Base-by-base conservation (phyloP, 2,888 invertebrate species). In the Lithosia quadra region DNA sequence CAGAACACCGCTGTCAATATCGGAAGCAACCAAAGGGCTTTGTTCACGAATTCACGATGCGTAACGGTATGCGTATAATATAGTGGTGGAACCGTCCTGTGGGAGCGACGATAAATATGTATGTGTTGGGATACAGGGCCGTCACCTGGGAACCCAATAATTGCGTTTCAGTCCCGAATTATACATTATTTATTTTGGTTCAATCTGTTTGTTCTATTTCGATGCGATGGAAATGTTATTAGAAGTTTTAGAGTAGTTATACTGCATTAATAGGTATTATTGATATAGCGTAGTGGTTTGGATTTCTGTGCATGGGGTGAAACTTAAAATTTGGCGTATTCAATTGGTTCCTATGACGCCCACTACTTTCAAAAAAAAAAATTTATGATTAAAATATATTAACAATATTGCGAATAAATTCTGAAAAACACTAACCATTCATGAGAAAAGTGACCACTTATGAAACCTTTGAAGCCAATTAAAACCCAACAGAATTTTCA, bases 131-230 rank as follows among this genome's bases (percentile, higher is more conserved):
- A 58, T 62, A 63, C 57, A 39, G 49, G 75, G 71, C 70, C 85
- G 86, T 83, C 90, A 91, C 90, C 89, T 90, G 89, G 85, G 88
- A 61, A 83, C 78, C 61, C 70, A 71, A 86, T 89, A 88, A 91
- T 90, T 90, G 88, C 84, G 83, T 85, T 79, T 78, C 80, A 73
- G 77, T 69, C 82, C 82, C 77, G 81, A 85, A 86, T 87, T 88
- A 86, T 87, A 84, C 84, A 83, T 84, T 63, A 83, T 85, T 83
- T 87, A 84, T 84, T 77, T 76, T 77, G 65, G 75, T 73, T 74
- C 65, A 78, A 73, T 69, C 36, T 62, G 68, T 73, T 78, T 75
- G 71, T 34, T 55, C 21, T 63, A 21, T 53, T 49, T 43, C 18
- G 43, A 43, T 43, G 18, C 4, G 15, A 15, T 43, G 18, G 18